Evolutionary conservation across 2,888 invertebrate species (phyloP), one percentile per base, ranked within the genome.

Genomic region (Girardia tigrina): DNA sequence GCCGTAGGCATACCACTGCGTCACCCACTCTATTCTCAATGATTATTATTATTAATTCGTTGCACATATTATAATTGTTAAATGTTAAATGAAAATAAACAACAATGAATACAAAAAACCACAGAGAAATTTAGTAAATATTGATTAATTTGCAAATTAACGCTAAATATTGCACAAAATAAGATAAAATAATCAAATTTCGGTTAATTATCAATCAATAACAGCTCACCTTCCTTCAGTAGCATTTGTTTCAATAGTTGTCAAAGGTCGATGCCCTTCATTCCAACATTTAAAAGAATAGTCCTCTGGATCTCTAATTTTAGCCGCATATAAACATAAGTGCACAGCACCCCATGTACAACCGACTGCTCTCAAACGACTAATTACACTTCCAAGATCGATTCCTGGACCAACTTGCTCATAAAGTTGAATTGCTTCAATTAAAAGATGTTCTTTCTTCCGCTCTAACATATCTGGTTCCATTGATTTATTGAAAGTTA

Each of bases 321-420:
- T 87, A 0, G 94, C 94, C 81, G 91, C 91, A 8, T 89, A 88
- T 0, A 90, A 87, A 80, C 91, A 90, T 28, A 97, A 84, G 80
- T 95, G 92, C 14, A 94, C 89, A 0, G 95, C 90, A 0, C 93
- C 93, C 27, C 89, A 88, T 83, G 91, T 94, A 82, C 90, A 92
- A 23, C 81, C 82, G 71, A 89, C 88, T 0, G 89, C 86, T 8
- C 89, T 88, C 79, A 94, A 89, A 83, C 92, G 90, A 72, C 89
- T 89, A 82, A 93, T 92, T 70, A 94, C 90, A 76, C 90, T 88
- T 0, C 89, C 88, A 70, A 94, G 85, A 82, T 94, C 92, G 28
- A 94, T 87, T 79, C 91, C 90, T 0, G 91, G 91, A 0, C 91
- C 90, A 26, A 94, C 92, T 81, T 72, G 29, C 29, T 72, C 56